Percentiles rank a stretch among this genome's conserved stretches.
These are phyloP conservation scores for Mirounga angustirostris DNA, from an alignment of 2,113 vertebrate genomes.

Conservation along the genomic window DNA sequence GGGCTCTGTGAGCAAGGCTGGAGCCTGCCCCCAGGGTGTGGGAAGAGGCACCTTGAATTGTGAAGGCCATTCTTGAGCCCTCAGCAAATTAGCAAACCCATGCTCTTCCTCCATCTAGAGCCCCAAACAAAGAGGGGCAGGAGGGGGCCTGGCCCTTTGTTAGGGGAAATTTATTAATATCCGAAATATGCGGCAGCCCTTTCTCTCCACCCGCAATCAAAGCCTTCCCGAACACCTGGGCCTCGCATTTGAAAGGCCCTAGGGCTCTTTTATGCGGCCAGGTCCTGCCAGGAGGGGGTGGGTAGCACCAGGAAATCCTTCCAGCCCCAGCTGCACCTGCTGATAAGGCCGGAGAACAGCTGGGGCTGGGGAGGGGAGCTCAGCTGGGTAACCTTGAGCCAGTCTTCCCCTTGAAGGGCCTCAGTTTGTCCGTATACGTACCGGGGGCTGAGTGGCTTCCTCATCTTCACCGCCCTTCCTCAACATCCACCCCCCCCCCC, in stretches of 20 bases:
- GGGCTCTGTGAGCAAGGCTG: background rate
- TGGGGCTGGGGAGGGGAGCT: background rate
- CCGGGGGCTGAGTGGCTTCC: background rate
- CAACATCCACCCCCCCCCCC: background rate
- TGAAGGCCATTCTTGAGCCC: background rate
- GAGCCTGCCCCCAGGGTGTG: background rate
- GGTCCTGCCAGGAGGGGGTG: background rate
- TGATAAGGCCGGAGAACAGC: background rate
- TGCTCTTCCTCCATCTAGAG: background rate
- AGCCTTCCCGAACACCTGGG: slow-evolving; percentile 56
- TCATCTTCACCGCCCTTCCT: background rate
- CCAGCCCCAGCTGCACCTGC: background rate
- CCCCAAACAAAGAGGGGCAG: background rate
- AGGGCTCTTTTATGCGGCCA: slow-evolving; percentile 42
- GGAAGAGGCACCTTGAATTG: background rate
- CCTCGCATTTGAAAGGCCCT: slow-evolving; percentile 60
- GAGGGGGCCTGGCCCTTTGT: slow-evolving; percentile 29
- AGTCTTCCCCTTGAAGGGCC: background rate
- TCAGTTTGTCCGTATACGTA: background rate
- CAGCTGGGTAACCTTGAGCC: background rate
- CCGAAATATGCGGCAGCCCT: background rate
- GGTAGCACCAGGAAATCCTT: slow-evolving; percentile 35
- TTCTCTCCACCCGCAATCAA: slow-evolving; percentile 42
- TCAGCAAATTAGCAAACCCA: slow-evolving; percentile 56
- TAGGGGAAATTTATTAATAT: slow-evolving; percentile 66